Base-by-base conservation (phyloP, 2,888 invertebrate species). In the Pinctada fucata region DNA sequence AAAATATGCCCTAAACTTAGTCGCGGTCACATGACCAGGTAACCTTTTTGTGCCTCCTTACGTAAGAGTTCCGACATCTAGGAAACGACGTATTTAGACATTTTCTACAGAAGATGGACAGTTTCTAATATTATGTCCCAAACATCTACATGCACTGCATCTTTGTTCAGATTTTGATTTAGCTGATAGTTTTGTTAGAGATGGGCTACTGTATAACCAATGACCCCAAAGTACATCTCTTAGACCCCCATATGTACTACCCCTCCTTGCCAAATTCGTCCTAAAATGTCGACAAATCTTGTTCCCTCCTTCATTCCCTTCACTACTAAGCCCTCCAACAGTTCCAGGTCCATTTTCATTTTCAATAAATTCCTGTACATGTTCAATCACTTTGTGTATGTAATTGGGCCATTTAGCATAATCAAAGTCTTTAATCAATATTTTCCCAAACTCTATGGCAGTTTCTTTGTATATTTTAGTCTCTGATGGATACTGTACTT, bases 401-500 rank as follows among this genome's bases (percentile, higher is more conserved):
- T 67, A 1, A 67, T 67, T 67, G 13, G 67, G n/a, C 67, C 47
- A 67, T 10, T 16, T 45, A 10, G 47, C 45, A n/a, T 47, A 67
- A 3, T 67, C 45, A 31, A 67, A 45, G 31, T 8, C n/a, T 16
- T 16, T 67, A 16, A 67, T 3, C 3, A 67, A 31, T n/a, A 45
- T n/a, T 45, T 67, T 3, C 10, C 16, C 31, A 16, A 67, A 45
- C 31, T 13, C 67, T 10, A 8, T 31, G 31, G 67, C 67, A 67
- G 16, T 67, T 6, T 67, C 4, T 0, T 67, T 67, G 67, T 67
- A 67, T 10, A 3, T 0, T 67, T 16, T 0, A 3, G 16, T 16
- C n/a, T 76, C 70, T 3, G n/a, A 63, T 45, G 76, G 70, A 16
- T 68, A 76, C 52, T 76, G 58, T 50, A 70, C 70, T 5, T 49